phyloP scores from a whole-genome alignment of 2,113 vertebrate species.

The Anguilla rostrata region DNA sequence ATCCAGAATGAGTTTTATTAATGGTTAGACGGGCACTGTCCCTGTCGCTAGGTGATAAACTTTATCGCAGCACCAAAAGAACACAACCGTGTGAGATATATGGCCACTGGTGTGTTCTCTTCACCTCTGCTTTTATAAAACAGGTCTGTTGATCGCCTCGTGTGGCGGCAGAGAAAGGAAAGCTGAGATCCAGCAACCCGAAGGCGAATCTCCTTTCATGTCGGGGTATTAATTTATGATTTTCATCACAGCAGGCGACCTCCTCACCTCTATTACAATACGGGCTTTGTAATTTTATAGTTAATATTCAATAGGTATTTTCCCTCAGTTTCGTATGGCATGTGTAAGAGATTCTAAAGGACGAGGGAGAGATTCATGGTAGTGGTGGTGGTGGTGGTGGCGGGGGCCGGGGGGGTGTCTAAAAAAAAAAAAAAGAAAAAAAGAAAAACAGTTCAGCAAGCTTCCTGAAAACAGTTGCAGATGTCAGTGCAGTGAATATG shows the following conservation, averaged over 20 bases:
- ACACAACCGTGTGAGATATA: conserved; percentile 46
- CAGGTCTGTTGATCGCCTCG: conserved; percentile 61
- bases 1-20: conserved; percentile 12
- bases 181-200: conserved; percentile 53
- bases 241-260: conserved; percentile 76
- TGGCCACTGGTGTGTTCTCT: conserved; percentile 55
- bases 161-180: conserved; percentile 53
- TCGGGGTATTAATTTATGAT: conserved; percentile 79
- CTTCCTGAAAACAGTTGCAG: conserved; percentile 62
- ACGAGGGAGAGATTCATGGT: conserved; percentile 27
- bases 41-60: background rate
- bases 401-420: too few relatives aligned
- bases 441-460: conserved; percentile 32
- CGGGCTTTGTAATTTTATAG: conserved; percentile 79
- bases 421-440: background rate
- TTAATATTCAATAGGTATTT: conserved; percentile 81
- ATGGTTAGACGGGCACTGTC: conserved; percentile 15
- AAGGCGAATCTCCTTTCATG: conserved; percentile 70
- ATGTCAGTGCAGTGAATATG: conserved; percentile 55
- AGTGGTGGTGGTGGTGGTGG: background rate
- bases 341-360: conserved; percentile 62
- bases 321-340: conserved; percentile 68
- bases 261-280: conserved; percentile 77
- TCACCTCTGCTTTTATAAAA: conserved; percentile 74
- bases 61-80: conserved; percentile 9